Evolutionary conservation across 1,140 invertebrate species (phyloP).

Genomic region (Pseudomyrmex concolor): DNA sequence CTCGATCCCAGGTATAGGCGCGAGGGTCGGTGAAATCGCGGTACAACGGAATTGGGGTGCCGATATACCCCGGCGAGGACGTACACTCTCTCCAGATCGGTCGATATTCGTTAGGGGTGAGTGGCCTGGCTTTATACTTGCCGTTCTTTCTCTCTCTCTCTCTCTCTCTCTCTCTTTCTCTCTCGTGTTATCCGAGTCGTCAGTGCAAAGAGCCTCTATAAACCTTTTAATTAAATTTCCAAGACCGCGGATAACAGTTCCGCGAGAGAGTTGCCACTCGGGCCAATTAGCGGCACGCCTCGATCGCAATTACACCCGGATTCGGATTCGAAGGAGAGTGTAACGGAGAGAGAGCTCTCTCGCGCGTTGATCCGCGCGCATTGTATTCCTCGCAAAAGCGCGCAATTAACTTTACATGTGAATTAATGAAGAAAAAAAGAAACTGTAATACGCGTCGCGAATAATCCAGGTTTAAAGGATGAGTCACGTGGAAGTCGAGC

Average conservation of each 20-base stretch:
- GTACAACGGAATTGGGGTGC: slow-evolving; percentile 24
- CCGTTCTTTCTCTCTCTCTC: background rate
- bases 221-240: slow-evolving; percentile 65
- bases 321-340: no score
- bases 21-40: slow-evolving; percentile 48
- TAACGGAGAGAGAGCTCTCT: no score
- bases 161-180: background rate
- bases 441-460: no score
- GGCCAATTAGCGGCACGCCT: slow-evolving; percentile 15
- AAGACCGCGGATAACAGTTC: slow-evolving; percentile 11
- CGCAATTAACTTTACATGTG: no score
- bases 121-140: slow-evolving; percentile 63
- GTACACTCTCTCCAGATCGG: slow-evolving; percentile 61
- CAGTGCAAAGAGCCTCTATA: background rate
- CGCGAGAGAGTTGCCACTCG: background rate
- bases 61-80: slow-evolving; percentile 30
- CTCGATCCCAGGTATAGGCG: slow-evolving; percentile 40
- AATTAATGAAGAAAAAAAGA: no score
- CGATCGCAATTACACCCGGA: no score
- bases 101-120: slow-evolving; percentile 78
- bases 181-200: slow-evolving; percentile 50
- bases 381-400: no score
- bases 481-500: background rate
- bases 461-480: no score
- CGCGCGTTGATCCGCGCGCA: no score